These are phyloP conservation scores for Phymatocera aterrima DNA, from an alignment of 2,888 invertebrate species.

Conservation along the genomic window DNA sequence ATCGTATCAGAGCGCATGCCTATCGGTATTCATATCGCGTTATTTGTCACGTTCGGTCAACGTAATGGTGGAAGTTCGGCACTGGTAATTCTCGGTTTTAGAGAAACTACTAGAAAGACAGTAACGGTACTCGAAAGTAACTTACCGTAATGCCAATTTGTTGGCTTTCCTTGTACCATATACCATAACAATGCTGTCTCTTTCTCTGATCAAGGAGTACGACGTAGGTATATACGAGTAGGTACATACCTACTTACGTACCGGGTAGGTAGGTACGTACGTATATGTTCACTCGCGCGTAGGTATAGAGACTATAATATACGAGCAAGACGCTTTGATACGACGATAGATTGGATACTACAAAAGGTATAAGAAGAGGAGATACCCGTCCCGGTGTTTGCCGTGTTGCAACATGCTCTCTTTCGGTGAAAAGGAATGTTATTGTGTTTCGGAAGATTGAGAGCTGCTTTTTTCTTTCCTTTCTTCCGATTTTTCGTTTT, in stretches of 20 bases:
- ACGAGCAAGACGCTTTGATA: conserved; percentile 46
- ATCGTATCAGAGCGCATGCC: not conserved
- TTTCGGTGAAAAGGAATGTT: conserved; percentile 53
- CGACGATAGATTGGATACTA: conserved; percentile 60
- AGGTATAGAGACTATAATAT: conserved; percentile 12
- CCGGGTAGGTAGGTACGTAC: not conserved
- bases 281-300: not conserved
- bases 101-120: conserved; percentile 49
- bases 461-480: conserved; percentile 31
- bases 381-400: conserved; percentile 25
- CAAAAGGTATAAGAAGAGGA: conserved; percentile 51
- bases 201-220: not conserved
- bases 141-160: conserved; percentile 63
- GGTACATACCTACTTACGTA: conserved; percentile 3
- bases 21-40: not conserved
- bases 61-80: not conserved
- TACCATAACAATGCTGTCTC: not conserved
- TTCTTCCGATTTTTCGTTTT: no score
- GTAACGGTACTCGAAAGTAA: conserved; percentile 58
- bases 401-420: conserved; percentile 47
- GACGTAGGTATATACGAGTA: no score
- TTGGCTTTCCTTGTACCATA: conserved; percentile 44
- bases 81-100: conserved; percentile 12
- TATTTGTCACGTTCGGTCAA: not conserved
- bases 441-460: conserved; percentile 54